phyloP scores from a whole-genome alignment of 2,797 vertebrate genomes.

The Antrozous pallidus region DNA sequence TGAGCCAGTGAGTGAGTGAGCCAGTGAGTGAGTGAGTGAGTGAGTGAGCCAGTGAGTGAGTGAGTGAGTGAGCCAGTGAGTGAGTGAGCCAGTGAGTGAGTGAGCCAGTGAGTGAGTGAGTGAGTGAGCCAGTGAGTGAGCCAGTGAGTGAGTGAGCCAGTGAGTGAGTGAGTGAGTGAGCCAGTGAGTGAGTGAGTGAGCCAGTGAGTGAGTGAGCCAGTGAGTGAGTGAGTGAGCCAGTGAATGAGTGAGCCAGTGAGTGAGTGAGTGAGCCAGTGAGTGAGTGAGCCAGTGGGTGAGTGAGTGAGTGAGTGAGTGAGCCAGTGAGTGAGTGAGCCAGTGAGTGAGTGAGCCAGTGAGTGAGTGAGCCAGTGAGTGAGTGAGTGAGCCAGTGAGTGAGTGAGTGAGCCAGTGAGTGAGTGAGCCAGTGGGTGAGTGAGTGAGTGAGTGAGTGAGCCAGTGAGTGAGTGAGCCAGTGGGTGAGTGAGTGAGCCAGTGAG shows the following conservation, averaged over 20 bases:
- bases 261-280: accelerated
- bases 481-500: background rate
- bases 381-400: no score
- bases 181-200: accelerated
- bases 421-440: background rate
- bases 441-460: no score
- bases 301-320: accelerated
- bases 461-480: accelerated
- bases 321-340: accelerated
- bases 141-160: background rate
- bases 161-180: accelerated
- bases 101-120: no score
- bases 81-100: background rate
- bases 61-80: accelerated
- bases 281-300: background rate
- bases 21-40: accelerated
- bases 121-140: accelerated
- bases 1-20: accelerated
- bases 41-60: no score
- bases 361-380: accelerated
- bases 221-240: accelerated
- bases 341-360: no score
- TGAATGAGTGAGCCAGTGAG: no score
- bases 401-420: no score
- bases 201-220: accelerated